These are phyloP conservation scores for Phoenicopterus ruber DNA, from an alignment of 2,113 vertebrate genomes.

Conservation along the genomic window DNA sequence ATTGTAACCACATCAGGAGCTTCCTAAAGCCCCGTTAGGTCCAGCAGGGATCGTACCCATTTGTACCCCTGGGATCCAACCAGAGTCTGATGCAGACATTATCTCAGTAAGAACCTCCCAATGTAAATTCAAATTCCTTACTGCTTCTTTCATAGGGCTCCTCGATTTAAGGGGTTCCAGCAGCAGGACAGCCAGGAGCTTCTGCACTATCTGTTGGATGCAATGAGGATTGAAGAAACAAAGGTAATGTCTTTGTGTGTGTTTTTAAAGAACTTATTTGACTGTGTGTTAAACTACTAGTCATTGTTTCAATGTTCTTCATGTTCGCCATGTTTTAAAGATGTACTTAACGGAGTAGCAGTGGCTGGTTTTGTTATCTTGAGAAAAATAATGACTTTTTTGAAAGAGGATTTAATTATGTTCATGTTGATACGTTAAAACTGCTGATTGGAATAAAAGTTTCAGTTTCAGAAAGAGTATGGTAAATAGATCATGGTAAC, in stretches of 20 bases:
- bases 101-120: not conserved
- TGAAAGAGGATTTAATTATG: not conserved
- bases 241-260: conserved; percentile 78
- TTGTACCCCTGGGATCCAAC: not conserved
- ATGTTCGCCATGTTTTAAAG: not conserved
- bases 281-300: not conserved
- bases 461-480: not conserved
- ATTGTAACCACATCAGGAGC: not conserved
- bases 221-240: conserved; percentile 93
- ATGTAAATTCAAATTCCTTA: not conserved
- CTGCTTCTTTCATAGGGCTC: conserved; percentile 76
- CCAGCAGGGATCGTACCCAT: not conserved
- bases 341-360: not conserved
- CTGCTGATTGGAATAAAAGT: not conserved
- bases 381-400: not conserved
- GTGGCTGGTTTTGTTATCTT: not conserved
- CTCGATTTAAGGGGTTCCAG: conserved; percentile 96
- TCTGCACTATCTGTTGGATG: conserved; percentile 92
- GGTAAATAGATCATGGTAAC: not conserved
- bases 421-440: not conserved
- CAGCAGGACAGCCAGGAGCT: conserved; percentile 98
- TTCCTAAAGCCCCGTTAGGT: not conserved
- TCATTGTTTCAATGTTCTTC: not conserved
- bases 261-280: not conserved
- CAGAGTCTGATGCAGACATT: not conserved